A percentile compares a stretch with the other conserved stretches of the same genome.
Conservation (phyloP, 2,113 vertebrate species). For the Peromyscus californicus region DNA sequence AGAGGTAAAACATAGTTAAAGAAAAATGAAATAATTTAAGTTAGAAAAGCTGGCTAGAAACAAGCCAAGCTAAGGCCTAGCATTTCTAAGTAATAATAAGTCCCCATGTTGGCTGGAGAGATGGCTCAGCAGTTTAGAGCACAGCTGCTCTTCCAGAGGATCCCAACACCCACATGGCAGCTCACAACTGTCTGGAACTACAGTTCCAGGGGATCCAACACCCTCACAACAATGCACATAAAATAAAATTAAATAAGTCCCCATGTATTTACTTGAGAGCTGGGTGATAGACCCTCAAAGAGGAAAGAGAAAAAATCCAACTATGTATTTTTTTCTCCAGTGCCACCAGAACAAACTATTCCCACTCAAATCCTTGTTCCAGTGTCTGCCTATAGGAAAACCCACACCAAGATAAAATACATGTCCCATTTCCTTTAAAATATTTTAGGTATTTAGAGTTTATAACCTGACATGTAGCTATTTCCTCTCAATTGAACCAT, state of each 20-base stretch:
- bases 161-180: too few species aligned
- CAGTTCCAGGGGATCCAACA: too few species aligned
- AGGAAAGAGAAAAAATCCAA: not conserved
- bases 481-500: not conserved
- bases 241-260: too few species aligned
- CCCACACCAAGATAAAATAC: not conserved
- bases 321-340: not conserved
- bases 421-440: conserved; percentile 8
- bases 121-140: too few species aligned
- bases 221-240: too few species aligned
- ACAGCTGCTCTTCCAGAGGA: too few species aligned
- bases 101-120: not conserved
- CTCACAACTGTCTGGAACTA: too few species aligned
- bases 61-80: not conserved
- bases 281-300: not conserved
- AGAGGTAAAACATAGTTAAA: not conserved
- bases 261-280: not conserved
- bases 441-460: not conserved
- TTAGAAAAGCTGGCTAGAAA: not conserved
- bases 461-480: not conserved
- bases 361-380: not conserved
- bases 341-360: not conserved
- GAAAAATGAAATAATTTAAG: not conserved
- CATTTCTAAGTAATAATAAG: not conserved
- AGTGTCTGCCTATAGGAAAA: not conserved